Base-by-base conservation (phyloP, 92 coral and sea anemone species). In the Montipora capitata region DNA sequence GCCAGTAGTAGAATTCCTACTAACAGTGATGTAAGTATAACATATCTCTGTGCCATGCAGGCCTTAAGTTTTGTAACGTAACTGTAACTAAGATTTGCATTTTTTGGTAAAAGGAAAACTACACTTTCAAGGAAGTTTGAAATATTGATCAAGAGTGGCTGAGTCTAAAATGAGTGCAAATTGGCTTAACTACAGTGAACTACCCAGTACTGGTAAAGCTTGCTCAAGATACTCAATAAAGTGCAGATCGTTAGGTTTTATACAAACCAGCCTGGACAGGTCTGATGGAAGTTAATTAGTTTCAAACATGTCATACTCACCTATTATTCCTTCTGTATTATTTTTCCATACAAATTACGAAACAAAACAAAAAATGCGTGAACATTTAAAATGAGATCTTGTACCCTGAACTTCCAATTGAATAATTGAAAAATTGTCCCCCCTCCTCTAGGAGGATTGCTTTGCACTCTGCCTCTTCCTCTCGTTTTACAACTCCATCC, bases 1-100 rank as follows among this genome's bases (percentile, higher is more conserved):
- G 45, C 56, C 59, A 73, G 3, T 44, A 1, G 40, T 73, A 73
- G 78, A 73, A 73, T 73, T 73, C 78, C 62, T 73, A 73, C 42
- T 13, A 73, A 43, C 78, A 73, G 40, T 73, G 62, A 73, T 73
- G 78, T 73, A 73, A 73, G 78, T 68, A 68, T 68, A 20, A 40
- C 45, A 44, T 73, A 73, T 73, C 10, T 45, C 62, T 43, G 78
- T 73, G 59, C 61, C 78, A 73, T 48, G 78, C 78, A 43, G 35
- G 61, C 78, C 78, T 43, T 43, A 73, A 73, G 61, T 73, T 73
- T 73, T 44, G 78, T 44, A 73, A 73, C 78, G 10, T 9, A 73
- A 4, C 62, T 73, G 41, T 1, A 42, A 43, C 77, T 72, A 72
- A 43, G 77, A 72, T 43, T 43, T 10, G 8, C 58, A 72, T 43